Evolutionary conservation across 1,140 invertebrate species (phyloP).

Genomic region (Harpegnathos saltator): DNA sequence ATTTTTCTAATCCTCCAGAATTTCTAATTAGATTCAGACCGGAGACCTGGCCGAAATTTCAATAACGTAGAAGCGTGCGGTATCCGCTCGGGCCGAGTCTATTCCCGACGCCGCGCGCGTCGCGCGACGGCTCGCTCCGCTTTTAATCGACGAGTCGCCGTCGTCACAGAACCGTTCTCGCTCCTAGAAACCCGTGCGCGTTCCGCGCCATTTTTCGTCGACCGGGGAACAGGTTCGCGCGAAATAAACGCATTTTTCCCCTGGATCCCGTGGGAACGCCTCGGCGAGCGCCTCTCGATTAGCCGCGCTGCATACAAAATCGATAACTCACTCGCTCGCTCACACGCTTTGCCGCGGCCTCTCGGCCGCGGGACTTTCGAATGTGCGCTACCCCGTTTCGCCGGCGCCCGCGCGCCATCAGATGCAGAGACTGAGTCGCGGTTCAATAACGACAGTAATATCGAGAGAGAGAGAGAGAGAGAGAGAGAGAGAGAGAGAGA

Average conservation of each 20-base stretch:
- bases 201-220: conserved; percentile 10
- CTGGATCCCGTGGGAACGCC: conserved; percentile 29
- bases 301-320: conserved; percentile 38
- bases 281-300: conserved; percentile 13
- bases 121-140: too few relatives aligned
- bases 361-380: conserved; percentile 23
- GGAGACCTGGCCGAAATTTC: too few relatives aligned
- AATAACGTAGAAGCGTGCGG: too few relatives aligned
- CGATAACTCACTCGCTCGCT: conserved; percentile 18
- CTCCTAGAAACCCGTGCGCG: conserved; percentile 14
- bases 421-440: too few relatives aligned
- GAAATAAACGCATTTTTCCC: conserved; percentile 28
- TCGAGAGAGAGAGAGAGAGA: too few relatives aligned
- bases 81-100: too few relatives aligned
- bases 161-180: neutral
- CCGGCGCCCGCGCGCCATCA: neutral
- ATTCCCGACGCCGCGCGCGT: too few relatives aligned
- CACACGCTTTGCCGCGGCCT: conserved; percentile 13
- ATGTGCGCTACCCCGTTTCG: neutral
- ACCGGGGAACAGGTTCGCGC: conserved; percentile 21
- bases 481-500: too few relatives aligned
- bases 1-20: too few relatives aligned
- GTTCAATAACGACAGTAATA: too few relatives aligned
- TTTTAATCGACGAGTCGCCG: conserved; percentile 49
- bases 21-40: too few relatives aligned